Base-by-base conservation (phyloP, 2,113 vertebrate species). In the Cichladusa arquata region DNA sequence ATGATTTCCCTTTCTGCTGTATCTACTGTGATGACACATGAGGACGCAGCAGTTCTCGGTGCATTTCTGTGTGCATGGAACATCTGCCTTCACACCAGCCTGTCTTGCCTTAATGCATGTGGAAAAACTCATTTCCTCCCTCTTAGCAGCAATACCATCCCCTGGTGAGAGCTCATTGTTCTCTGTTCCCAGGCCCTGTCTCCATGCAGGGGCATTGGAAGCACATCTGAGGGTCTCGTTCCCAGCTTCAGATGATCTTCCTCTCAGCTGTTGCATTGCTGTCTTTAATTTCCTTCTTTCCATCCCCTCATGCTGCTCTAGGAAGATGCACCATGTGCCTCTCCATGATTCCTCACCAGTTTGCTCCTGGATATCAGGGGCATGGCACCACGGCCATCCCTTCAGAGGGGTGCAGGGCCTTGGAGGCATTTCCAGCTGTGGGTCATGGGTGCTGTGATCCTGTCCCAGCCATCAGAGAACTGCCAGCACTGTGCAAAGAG, bases 41-140 rank as follows among this genome's bases (percentile, higher is more conserved):
- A 20, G 87, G 65, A 87, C 3, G 0, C 61, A 60, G 90, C 17
- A 1, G 67, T 33, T 84, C 67, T 64, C 16, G 0, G 3, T 61
- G 79, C 64, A 57, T 73, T 76, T 69, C 81, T 73, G 77, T 34
- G 64, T 91, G 79, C 0, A 8, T 74, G 92, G 69, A 84, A 64
- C 78, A 71, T 84, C 92, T 71, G 48, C 57, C 84, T 74, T 92
- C 90, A 89, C 0, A 2, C 84, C 71, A 72, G 34, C 2, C 2
- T 89, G 87, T 93, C 93, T 72, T 84, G 92, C 79, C 95, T 93
- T 91, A 95, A 96, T 95, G 95, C 93, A 96, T 93, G 96, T 88
- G 92, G 93, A 96, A 96, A 95, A 95, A 94, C 51, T 95, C 26
- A 94, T 96, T 95, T 95, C 85, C 56, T 89, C 44, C 81, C 81